Base-by-base conservation (phyloP, 2,888 invertebrate species). In the Drymonia ruficornis region DNA sequence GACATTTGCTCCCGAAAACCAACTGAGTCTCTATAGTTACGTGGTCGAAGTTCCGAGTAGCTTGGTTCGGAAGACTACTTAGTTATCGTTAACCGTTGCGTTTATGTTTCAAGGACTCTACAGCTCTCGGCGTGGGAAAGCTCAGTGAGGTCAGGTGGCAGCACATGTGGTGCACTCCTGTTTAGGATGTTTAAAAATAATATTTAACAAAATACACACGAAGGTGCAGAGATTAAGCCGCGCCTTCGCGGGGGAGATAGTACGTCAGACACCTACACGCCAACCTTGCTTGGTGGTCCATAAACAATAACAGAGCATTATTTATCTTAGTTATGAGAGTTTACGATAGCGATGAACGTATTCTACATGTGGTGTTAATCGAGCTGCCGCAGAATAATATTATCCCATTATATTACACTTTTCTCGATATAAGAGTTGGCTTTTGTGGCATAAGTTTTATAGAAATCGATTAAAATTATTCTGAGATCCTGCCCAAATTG, bases 181-280 rank as follows among this genome's bases (percentile, higher is more conserved):
- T 86, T 87, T 84, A 81, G 82, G 80, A 82, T 76, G 81, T 85
- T 88, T 89, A 87, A 87, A 90, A 91, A 91, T 89, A 91, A 89
- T 89, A 86, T 85, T 84, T 75, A 84, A 84, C 85, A 78, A 81
- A 84, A 85, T 81, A 85, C 83, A 81, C 82, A 83, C 80, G 77
- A 80, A 84, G 82, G 83, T 84, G 74, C 71, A 70, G 70, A 79
- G 80, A 79, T 77, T 74, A 64, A 57, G 68, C 70, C 61, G 63
- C 63, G 73, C 63, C 87, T 83, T 87, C 80, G 89, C 89, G 91
- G 91, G 91, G 89, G 91, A 87, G 66, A 64, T 62, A 53, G 78
- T 75, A 66, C 65, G 67, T 60, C 68, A 69, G 66, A 68, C 72
- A 71, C 67, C 67, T 70, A 73, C 65, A 67, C 55, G 70, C 58